Conservation (phyloP, 2,113 vertebrate genomes). For the Colius striatus region DNA sequence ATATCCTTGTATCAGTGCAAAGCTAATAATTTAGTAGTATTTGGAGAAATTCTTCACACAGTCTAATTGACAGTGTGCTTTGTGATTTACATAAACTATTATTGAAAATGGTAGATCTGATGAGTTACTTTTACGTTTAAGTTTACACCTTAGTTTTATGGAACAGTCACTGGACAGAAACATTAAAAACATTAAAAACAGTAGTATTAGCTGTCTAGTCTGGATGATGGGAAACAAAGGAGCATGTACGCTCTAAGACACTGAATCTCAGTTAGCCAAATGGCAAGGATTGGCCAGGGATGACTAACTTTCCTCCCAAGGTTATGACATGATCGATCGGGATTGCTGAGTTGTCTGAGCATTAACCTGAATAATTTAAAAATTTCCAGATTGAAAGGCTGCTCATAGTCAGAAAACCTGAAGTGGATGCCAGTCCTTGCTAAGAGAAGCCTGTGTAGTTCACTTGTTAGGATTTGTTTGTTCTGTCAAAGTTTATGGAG, state of each 20-base stretch:
- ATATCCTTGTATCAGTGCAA: neutral
- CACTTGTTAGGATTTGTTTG: neutral
- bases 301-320: neutral
- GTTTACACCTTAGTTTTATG: neutral
- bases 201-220: neutral
- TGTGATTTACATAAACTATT: neutral
- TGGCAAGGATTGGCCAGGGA: neutral
- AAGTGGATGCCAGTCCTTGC: neutral
- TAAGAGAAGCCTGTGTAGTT: neutral
- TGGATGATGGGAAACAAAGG: neutral
- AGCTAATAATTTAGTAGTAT: neutral
- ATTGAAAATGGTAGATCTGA: neutral
- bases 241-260: rapidly evolving
- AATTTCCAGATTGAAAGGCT: neutral
- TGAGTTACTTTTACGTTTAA: neutral
- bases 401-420: neutral
- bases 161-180: neutral
- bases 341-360: neutral
- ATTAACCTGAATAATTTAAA: slow-evolving; percentile 9
- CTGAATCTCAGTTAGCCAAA: neutral
- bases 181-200: neutral
- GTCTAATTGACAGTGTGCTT: neutral
- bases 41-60: neutral
- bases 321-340: neutral
- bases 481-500: slow-evolving; percentile 24